Base-by-base conservation (phyloP, 2,888 invertebrate genomes). In the Fissipunctia ypsillon region DNA sequence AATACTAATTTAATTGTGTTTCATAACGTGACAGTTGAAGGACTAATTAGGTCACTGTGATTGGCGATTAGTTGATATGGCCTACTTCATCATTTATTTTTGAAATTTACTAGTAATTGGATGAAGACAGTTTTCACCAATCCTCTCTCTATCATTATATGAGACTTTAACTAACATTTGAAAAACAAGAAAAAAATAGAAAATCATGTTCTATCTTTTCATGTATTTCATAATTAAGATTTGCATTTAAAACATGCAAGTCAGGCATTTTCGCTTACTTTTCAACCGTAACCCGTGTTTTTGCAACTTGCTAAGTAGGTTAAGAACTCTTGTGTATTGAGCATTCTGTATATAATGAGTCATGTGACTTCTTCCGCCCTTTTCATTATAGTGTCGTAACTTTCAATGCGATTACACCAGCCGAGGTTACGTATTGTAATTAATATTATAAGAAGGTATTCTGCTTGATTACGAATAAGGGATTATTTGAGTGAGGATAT, bases 361-460 rank as follows among this genome's bases (percentile, higher is more conserved):
- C 65, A 50, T 66, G 73, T 66, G 35, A 66, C 43, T 72, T 60
- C 35, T 35, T 56, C 0, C 45, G 0, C 52, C 48, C 48, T 81
- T 64, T 74, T 80, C 60, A 69, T 60, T 41, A 65, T 22, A 68
- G 48, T 74, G 67, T 64, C 63, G 41, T 68, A n/a, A 80, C 54
- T 64, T 59, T 60, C 56, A 80, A 64, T 78, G 73, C 38, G 50
- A 56, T 50, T 56, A 78, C 31, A 31, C 50, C 54, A 45, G 3
- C 10, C 50, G 25, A 73, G 66, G n/a, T 52, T 41, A 7, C 43
- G 43, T 61, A 56, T 25, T 25, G 35, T 60, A 59, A 56, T 56
- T 79, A 73, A 66, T 79, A 66, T 79, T 78, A 73, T 57, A 57
- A 66, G 48, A 16, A 52, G 4, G 25, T 9, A 43, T 54, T n/a